phyloP scores from a whole-genome alignment of 92 coral and sea anemone genomes.

The Epizoanthus ramosus region DNA sequence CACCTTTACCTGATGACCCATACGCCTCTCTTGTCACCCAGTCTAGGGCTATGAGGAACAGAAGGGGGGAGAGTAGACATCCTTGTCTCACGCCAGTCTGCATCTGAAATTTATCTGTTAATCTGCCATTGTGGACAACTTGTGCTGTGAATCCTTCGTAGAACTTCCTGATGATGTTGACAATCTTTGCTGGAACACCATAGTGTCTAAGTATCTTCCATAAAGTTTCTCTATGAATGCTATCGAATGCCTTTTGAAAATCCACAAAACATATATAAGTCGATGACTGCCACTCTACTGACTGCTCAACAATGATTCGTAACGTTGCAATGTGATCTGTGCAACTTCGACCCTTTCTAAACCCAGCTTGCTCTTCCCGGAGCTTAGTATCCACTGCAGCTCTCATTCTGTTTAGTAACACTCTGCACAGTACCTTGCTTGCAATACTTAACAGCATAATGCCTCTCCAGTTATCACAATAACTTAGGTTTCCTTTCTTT shows the following conservation, averaged over 20 bases:
- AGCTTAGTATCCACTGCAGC: conserved; percentile 29
- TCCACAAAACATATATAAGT: conserved; percentile 13
- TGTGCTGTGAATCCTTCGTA: conserved; percentile 15
- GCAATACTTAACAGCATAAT: conserved; percentile 41
- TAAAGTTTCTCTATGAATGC: conserved; percentile 25
- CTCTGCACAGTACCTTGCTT: conserved; percentile 29
- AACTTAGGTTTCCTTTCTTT: conserved; percentile 38
- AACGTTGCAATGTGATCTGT: conserved; percentile 36
- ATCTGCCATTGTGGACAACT: conserved; percentile 19
- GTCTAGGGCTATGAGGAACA: conserved; percentile 36
- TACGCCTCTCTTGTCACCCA: conserved; percentile 29
- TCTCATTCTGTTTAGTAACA: conserved; percentile 34
- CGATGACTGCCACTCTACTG: conserved; percentile 30
- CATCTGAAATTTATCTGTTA: conserved; percentile 31
- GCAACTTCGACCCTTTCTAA: conserved; percentile 26
- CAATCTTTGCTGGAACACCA: conserved; percentile 11
- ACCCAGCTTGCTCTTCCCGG: conserved; percentile 24
- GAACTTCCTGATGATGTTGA: conserved; percentile 20
- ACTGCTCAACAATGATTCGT: conserved; percentile 36
- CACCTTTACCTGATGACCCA: background rate
- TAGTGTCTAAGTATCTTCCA: conserved; percentile 29
- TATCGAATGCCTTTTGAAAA: conserved; percentile 26
- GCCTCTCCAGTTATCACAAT: background rate
- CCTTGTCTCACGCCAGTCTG: conserved; percentile 36
- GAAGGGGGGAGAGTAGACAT: conserved; percentile 36